phyloP scores from a whole-genome alignment of 2,113 vertebrate genomes.

The Ellobius talpinus region DNA sequence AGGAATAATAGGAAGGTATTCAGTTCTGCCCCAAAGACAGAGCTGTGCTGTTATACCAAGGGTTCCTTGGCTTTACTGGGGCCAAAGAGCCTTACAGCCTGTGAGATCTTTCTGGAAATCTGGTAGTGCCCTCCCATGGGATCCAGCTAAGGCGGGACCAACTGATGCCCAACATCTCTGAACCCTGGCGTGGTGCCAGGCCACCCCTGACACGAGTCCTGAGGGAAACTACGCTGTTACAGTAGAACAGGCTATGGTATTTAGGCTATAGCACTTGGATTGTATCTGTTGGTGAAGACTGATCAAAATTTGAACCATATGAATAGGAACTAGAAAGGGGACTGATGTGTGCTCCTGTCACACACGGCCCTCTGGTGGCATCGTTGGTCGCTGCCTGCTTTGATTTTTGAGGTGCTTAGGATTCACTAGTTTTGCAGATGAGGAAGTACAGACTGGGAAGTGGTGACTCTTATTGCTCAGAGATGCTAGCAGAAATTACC shows the following conservation, averaged over 20 bases:
- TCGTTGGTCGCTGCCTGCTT: neutral
- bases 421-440: neutral
- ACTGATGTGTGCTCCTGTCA: neutral
- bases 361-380: neutral
- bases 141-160: slow-evolving; percentile 67
- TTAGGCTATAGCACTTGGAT: neutral
- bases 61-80: slow-evolving; percentile 13
- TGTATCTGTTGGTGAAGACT: neutral
- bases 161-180: slow-evolving; percentile 68
- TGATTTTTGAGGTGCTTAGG: neutral
- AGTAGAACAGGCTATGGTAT: neutral
- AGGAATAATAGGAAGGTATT: neutral
- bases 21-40: neutral
- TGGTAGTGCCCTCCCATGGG: neutral
- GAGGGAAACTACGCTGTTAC: slow-evolving; percentile 64
- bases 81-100: neutral
- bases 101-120: slow-evolving; percentile 17
- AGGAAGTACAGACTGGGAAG: neutral
- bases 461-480: neutral
- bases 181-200: slow-evolving; percentile 73
- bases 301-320: neutral
- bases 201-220: slow-evolving; percentile 76
- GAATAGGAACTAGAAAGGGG: neutral
- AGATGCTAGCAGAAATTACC: neutral
- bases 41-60: neutral